These are phyloP conservation scores for Bombycilla garrulus DNA, from an alignment of 2,113 vertebrate genomes.

Conservation along the genomic window DNA sequence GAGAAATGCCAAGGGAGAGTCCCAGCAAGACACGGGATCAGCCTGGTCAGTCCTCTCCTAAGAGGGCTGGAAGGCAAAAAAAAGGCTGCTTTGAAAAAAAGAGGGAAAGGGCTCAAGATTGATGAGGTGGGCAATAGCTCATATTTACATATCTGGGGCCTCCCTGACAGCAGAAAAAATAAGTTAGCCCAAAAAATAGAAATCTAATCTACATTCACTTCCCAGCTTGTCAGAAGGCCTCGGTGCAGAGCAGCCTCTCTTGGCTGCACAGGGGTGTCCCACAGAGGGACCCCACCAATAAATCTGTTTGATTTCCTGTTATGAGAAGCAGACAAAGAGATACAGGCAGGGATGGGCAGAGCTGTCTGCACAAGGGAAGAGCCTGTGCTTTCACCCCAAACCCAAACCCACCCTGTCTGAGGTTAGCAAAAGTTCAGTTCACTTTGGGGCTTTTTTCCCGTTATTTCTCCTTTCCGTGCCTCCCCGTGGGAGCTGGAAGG, in stretches of 20 bases:
- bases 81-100: neutral
- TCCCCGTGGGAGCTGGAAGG: constrained; percentile 45
- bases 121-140: constrained; percentile 60
- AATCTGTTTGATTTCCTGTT: constrained; percentile 68
- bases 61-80: neutral
- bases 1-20: neutral
- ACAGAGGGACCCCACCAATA: constrained; percentile 24
- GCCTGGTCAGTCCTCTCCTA: neutral
- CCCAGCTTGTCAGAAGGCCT: constrained; percentile 42
- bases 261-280: constrained; percentile 43
- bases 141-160: constrained; percentile 55
- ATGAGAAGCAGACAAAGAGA: constrained; percentile 53
- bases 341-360: constrained; percentile 38
- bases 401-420: neutral
- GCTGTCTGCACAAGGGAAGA: constrained; percentile 52
- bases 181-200: constrained; percentile 19
- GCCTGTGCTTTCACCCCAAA: constrained; percentile 39
- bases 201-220: constrained; percentile 58
- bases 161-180: constrained; percentile 47
- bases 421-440: constrained; percentile 59
- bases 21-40: neutral
- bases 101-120: constrained; percentile 9
- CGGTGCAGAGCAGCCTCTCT: neutral
- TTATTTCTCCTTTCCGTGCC: neutral
- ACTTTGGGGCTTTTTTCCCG: neutral